These are phyloP conservation scores for Strix uralensis DNA, from an alignment of 2,113 vertebrate genomes.

Conservation along the genomic window DNA sequence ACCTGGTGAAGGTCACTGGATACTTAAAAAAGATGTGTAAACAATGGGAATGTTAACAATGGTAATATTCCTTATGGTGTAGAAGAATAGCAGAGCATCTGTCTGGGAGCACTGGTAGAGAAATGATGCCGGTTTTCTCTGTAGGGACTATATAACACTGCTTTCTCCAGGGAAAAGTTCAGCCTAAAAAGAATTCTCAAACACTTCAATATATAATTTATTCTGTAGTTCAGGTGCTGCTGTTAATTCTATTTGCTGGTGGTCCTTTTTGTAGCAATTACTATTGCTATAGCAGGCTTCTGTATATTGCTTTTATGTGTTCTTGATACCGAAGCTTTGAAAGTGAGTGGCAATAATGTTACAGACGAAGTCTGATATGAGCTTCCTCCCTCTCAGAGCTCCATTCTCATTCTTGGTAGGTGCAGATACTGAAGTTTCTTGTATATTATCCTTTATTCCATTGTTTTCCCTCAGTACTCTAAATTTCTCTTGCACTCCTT, in stretches of 20 bases:
- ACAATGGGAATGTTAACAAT: neutral
- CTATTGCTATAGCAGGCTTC: neutral
- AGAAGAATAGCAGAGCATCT: neutral
- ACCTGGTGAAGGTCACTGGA: neutral
- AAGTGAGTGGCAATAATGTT: neutral
- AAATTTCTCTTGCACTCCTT: neutral
- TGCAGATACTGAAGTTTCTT: neutral
- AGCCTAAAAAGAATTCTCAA: neutral
- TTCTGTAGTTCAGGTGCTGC: conserved; percentile 3
- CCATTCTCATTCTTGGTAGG: neutral
- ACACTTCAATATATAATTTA: conserved; percentile 16
- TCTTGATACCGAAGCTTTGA: neutral
- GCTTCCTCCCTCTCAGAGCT: neutral
- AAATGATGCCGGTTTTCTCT: neutral
- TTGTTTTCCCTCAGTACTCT: neutral
- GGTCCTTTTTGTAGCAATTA: conserved; percentile 26
- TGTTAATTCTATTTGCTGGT: conserved; percentile 40
- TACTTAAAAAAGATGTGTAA: neutral
- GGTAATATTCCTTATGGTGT: neutral
- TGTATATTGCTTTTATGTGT: neutral
- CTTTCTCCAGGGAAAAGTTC: neutral
- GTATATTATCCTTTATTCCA: neutral
- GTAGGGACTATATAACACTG: neutral
- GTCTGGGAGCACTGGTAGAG: neutral
- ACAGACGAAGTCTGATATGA: neutral